These are phyloP conservation scores for Lipophrys pholis DNA, from an alignment of 2,113 vertebrate genomes.

Conservation along the genomic window DNA sequence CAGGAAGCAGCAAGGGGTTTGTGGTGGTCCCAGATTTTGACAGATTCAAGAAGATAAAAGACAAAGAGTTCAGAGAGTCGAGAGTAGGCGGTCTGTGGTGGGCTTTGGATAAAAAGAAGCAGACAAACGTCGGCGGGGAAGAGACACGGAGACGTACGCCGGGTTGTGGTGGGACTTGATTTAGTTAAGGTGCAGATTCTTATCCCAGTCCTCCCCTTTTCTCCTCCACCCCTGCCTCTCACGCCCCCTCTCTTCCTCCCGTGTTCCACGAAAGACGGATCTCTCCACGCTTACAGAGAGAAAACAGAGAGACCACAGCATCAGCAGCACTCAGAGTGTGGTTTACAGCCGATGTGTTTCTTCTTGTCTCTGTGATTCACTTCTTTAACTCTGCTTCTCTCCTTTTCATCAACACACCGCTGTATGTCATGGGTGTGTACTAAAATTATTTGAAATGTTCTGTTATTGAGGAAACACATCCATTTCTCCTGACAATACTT, in stretches of 20 bases:
- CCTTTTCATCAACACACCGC: constrained; percentile 3
- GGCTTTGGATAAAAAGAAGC: constrained; percentile 72
- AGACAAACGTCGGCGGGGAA: constrained; percentile 55
- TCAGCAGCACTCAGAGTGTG: constrained; percentile 65
- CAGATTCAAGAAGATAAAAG: constrained; percentile 68
- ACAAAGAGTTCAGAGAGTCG: constrained; percentile 35
- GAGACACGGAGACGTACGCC: constrained; percentile 36
- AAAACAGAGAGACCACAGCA: constrained; percentile 74
- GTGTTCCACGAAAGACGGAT: constrained; percentile 87
- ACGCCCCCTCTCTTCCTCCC: constrained; percentile 82
- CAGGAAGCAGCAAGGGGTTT: constrained; percentile 68
- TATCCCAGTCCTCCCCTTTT: constrained; percentile 70
- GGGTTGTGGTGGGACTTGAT: constrained; percentile 83
- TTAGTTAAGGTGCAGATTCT: constrained; percentile 76
- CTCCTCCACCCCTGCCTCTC: constrained; percentile 58
- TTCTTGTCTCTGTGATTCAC: constrained; percentile 20
- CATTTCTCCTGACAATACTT: too few species aligned
- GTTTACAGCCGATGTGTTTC: constrained; percentile 57
- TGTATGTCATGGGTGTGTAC: not conserved
- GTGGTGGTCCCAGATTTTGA: constrained; percentile 82
- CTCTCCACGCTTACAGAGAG: constrained; percentile 71
- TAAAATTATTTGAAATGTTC: not conserved
- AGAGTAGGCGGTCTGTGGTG: constrained; percentile 80
- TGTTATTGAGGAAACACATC: too few species aligned
- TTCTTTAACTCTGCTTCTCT: constrained; percentile 25